Percentiles rank a stretch among this genome's conserved stretches.
Conservation (phyloP, 2,113 vertebrate species). For the Cebidichthys violaceus region DNA sequence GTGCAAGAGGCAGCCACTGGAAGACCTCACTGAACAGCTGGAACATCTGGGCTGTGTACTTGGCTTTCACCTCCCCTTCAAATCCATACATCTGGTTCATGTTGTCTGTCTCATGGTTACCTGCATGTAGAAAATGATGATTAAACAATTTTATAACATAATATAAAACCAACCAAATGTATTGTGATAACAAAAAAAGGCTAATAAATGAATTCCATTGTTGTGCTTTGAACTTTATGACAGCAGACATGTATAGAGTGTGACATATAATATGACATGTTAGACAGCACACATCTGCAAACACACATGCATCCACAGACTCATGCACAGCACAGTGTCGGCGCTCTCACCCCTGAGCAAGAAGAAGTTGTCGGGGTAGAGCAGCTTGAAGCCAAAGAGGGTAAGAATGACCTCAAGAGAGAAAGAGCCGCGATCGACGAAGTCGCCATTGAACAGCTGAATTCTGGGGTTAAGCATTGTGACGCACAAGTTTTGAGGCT, state of each 20-base stretch:
- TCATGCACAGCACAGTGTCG: background rate
- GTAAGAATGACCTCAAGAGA: constrained; percentile 95
- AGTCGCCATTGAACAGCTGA: constrained; percentile 96
- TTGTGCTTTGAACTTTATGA: background rate
- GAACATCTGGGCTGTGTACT: constrained; percentile 97
- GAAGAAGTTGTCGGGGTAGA: constrained; percentile 91
- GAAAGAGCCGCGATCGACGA: constrained; percentile 95
- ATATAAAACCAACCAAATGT: background rate
- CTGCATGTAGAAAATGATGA: constrained; percentile 69
- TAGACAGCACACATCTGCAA: background rate
- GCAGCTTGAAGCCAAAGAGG: constrained; percentile 95
- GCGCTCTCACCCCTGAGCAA: constrained; percentile 88
- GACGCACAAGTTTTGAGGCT: constrained; percentile 31
- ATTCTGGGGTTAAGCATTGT: constrained; percentile 65
- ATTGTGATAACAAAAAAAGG: background rate
- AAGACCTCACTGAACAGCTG: constrained; percentile 97
- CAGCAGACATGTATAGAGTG: background rate
- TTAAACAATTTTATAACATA: background rate
- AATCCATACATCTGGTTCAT: constrained; percentile 99
- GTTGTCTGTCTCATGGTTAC: constrained; percentile 97
- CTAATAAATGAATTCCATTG: background rate
- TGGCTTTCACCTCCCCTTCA: constrained; percentile 96
- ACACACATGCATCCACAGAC: background rate
- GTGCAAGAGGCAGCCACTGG: constrained; percentile 94
- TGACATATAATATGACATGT: background rate